Conservation (phyloP, 2,888 invertebrate genomes). For the Erannis defoliaria region DNA sequence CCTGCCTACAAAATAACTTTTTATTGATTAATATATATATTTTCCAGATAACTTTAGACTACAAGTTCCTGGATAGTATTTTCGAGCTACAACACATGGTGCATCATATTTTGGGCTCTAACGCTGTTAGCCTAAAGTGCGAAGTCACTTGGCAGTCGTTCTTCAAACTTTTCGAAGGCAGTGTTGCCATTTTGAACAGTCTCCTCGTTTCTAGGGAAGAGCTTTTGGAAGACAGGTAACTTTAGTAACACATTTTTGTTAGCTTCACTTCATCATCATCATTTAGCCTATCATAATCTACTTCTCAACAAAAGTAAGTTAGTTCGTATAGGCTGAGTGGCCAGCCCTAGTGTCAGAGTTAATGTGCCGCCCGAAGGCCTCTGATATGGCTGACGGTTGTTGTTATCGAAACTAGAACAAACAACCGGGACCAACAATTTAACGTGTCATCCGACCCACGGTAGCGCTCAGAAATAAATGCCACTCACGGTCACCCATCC, state of each 20-base stretch:
- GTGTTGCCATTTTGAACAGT: slow-evolving; percentile 66
- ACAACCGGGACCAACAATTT: too few relatives aligned
- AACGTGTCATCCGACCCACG: too few relatives aligned
- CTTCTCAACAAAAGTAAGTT: too few relatives aligned
- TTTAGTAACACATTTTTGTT: neutral
- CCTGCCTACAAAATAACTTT: neutral
- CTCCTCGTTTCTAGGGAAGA: slow-evolving; percentile 74
- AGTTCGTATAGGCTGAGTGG: too few relatives aligned
- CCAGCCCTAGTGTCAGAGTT: too few relatives aligned
- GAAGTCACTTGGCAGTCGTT: slow-evolving; percentile 67
- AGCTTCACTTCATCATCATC: too few relatives aligned
- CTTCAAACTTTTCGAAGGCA: slow-evolving; percentile 66
- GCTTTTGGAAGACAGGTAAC: slow-evolving; percentile 78
- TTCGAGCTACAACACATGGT: slow-evolving; percentile 72
- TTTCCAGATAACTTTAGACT: slow-evolving; percentile 75
- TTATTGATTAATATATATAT: neutral
- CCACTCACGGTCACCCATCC: too few relatives aligned
- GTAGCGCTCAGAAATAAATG: too few relatives aligned
- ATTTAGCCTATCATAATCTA: too few relatives aligned
- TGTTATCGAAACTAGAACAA: too few relatives aligned
- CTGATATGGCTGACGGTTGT: too few relatives aligned
- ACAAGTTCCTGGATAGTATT: slow-evolving; percentile 74
- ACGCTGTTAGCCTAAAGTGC: slow-evolving; percentile 50
- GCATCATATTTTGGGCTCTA: slow-evolving; percentile 61
- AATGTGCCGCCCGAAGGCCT: too few relatives aligned